Evolutionary conservation across 2,113 vertebrate genomes (phyloP), one percentile per base, ranked within the genome.

Genomic region (Eidolon helvum): DNA sequence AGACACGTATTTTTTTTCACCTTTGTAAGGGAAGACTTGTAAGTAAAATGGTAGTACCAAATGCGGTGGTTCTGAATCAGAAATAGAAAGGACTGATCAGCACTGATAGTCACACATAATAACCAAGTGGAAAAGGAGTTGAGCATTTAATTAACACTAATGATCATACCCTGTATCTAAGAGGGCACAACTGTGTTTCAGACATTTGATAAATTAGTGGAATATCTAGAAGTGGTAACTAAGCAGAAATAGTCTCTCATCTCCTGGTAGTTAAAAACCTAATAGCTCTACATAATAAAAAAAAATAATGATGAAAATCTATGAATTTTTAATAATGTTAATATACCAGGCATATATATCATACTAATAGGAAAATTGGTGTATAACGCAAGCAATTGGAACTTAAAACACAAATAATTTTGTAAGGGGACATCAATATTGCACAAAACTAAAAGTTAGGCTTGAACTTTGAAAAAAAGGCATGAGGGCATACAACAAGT

Each of bases 391-490:
- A 84, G 35, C 10, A 75, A 43, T 0, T 43, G 10, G 30, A 15
- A 75, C 50, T 80, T 79, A 35, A 89, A 66, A 92, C 50, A 26
- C 40, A 74, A n/a, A 80, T 45, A 10, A 88, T 45, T 94, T 95
- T 45, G 24, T 90, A n/a, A 90, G 71, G 15, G 12, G 19, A 72
- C 0, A 68, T 0, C 24, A 65, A 11, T 90, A 94, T 18, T 78
- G 8, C 7, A 83, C 35, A 97, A 68, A 94, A 90, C 92, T 94
- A 90, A 86, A 96, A 95, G 45, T 4, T 71, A 77, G 10, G 7
- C 4, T 90, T 71, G 30, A 95, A 85, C 45, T 82, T 82, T 72
- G 22, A 74, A 72, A 74, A 50, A 84, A 91, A 55, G 18, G 15
- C 14, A 24, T 66, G 59, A 72, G 7, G 2, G 19, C 18, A 82